Base-by-base conservation (phyloP, 1,140 invertebrate genomes). In the Dreissena rostriformis region DNA sequence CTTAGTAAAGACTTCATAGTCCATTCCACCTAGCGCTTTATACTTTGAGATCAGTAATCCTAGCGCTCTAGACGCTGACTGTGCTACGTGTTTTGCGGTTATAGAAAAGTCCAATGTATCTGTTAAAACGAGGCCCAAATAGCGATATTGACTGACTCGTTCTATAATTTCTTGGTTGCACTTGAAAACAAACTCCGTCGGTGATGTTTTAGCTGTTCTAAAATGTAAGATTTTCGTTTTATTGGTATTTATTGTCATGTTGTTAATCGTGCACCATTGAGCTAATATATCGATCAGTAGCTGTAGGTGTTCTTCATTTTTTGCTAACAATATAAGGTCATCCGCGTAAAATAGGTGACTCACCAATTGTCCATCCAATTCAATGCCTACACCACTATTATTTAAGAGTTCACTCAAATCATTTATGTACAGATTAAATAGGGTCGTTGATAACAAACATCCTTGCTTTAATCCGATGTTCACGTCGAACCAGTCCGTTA, bases 401-500 rank as follows among this genome's bases (percentile, higher is more conserved):
- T 26, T 28, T 71, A 71, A 28, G 19, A 22, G 68, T 28, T 71
- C 28, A 71, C 68, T 71, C 7, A 71, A 28, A n/a, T 8, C 68
- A 71, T 49, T 11, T 8, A 71, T 71, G 22, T 71, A 71, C 8
- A 71, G 19, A 39, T 71, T 71, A 49, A 71, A 71, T 6, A 28
- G 19, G 10, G 68, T 71, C 29, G 68, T 71, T 7, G 68, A 71
- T 10, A 71, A n/a, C 7, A 73, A 39, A 73, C 70, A 73, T n/a
- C 49, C 29, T 73, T 73, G 70, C 51, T 71, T 71, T 28, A 71
- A 73, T 22, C 29, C 29, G 49, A 73, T 22, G 19, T 8, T 52
- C 24, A 73, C 29, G 15, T 73, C 15, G 70, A 73, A 73, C 70
- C 70, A 51, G 29, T 73, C 70, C 12, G 70, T 53, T 73, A 26